These are phyloP conservation scores for Apostichopus leukothele DNA, from an alignment of 53 echinoderm and acorn worm genomes.

Conservation along the genomic window DNA sequence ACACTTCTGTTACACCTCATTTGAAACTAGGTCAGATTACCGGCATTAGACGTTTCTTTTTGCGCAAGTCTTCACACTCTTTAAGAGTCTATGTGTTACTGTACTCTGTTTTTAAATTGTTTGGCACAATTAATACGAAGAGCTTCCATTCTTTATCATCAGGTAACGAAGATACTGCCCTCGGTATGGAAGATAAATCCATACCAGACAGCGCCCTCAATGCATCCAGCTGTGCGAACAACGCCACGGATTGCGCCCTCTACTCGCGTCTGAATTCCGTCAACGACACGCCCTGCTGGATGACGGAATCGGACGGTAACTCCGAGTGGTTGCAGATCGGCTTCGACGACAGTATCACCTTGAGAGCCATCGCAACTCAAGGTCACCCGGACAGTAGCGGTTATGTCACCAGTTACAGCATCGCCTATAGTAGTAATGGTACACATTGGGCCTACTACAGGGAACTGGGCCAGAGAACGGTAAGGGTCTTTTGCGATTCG, in stretches of 20 bases:
- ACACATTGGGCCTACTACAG: conserved; percentile 42
- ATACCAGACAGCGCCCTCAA: conserved; percentile 60
- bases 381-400: conserved; percentile 55
- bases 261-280: conserved; percentile 58
- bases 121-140: no score
- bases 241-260: conserved; percentile 64
- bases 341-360: conserved; percentile 54
- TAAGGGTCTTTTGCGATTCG: not conserved
- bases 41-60: no score
- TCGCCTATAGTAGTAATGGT: conserved; percentile 58
- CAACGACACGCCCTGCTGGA: conserved; percentile 70
- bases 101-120: no score
- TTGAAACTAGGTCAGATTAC: no score
- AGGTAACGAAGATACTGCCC: conserved; percentile 65
- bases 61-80: no score
- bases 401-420: conserved; percentile 63
- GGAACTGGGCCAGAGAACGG: conserved; percentile 18
- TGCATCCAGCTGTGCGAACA: conserved; percentile 55
- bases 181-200: conserved; percentile 62
- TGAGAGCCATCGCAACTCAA: conserved; percentile 64
- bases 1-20: no score
- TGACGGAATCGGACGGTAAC: conserved; percentile 45
- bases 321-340: conserved; percentile 61
- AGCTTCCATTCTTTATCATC: not conserved
- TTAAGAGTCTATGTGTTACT: no score